phyloP scores from a whole-genome alignment of 2,888 invertebrate species.

The Mesochorus sp. region DNA sequence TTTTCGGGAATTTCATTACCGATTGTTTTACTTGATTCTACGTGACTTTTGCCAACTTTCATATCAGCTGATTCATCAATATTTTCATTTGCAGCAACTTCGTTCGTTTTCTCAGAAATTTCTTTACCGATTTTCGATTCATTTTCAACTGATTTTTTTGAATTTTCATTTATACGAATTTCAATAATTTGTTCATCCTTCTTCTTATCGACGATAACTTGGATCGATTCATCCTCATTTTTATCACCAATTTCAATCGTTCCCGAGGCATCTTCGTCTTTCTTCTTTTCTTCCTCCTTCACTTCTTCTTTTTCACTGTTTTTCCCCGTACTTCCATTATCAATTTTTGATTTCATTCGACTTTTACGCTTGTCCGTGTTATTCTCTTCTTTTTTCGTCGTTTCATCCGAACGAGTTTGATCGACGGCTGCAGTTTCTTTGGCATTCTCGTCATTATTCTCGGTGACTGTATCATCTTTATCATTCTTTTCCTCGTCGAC shows the following conservation, averaged over 20 bases:
- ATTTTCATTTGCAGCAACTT: neutral
- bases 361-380: constrained; percentile 48
- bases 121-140: neutral
- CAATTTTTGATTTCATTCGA: constrained; percentile 39
- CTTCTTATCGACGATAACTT: neutral
- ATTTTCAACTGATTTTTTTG: constrained; percentile 10
- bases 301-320: constrained; percentile 26
- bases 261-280: neutral
- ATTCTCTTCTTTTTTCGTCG: constrained; percentile 34
- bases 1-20: neutral
- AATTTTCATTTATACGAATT: neutral
- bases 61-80: constrained; percentile 27
- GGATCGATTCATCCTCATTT: neutral
- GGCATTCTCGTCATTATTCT: neutral
- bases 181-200: constrained; percentile 10
- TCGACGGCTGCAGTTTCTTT: no score
- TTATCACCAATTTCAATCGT: neutral
- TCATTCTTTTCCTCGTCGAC: constrained; percentile 26
- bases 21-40: neutral
- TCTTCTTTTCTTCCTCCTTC: constrained; percentile 31
- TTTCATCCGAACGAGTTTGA: constrained; percentile 24
- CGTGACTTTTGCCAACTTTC: constrained; percentile 6
- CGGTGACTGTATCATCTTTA: neutral
- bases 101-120: neutral
- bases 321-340: constrained; percentile 40